Evolutionary conservation across 2,888 invertebrate species (phyloP).

Genomic region (Stenchaetothrips biformis): DNA sequence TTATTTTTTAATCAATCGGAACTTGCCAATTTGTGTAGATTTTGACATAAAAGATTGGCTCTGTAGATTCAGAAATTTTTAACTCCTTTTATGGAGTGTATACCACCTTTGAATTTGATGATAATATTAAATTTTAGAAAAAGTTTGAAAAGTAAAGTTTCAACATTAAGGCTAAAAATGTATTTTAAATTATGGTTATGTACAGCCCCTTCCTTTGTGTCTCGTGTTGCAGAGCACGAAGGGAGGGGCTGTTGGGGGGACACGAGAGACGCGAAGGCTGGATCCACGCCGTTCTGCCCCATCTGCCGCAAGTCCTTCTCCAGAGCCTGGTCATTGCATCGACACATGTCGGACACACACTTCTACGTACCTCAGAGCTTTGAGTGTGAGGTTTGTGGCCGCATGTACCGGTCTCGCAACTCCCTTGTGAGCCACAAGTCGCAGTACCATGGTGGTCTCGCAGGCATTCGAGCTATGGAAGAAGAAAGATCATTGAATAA

Average conservation of each 20-base stretch:
- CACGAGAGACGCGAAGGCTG: conserved; percentile 27
- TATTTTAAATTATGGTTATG: conserved; percentile 22
- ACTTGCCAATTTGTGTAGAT: no score
- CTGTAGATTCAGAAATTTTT: no score
- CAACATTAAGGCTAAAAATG: background rate
- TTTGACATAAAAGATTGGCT: no score
- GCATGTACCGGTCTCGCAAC: conserved; percentile 49
- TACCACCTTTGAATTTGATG: no score
- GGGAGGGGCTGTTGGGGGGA: conserved; percentile 36
- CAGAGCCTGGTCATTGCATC: conserved; percentile 50
- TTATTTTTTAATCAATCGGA: background rate
- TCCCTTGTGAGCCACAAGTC: conserved; percentile 50
- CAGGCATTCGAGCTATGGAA: conserved; percentile 2
- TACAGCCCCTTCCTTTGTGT: conserved; percentile 35
- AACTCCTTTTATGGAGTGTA: no score
- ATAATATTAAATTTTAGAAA: no score
- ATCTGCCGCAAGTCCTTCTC: conserved; percentile 50
- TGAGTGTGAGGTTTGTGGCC: conserved; percentile 49
- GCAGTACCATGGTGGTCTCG: conserved; percentile 46
- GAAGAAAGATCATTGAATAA: conserved; percentile 18
- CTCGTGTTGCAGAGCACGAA: conserved; percentile 37
- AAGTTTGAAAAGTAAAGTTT: background rate
- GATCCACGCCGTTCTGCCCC: conserved; percentile 42
- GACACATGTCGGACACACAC: conserved; percentile 50
- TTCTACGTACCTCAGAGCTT: conserved; percentile 49